phyloP scores from a whole-genome alignment of 2,113 vertebrate genomes.

The Rostratula benghalensis region DNA sequence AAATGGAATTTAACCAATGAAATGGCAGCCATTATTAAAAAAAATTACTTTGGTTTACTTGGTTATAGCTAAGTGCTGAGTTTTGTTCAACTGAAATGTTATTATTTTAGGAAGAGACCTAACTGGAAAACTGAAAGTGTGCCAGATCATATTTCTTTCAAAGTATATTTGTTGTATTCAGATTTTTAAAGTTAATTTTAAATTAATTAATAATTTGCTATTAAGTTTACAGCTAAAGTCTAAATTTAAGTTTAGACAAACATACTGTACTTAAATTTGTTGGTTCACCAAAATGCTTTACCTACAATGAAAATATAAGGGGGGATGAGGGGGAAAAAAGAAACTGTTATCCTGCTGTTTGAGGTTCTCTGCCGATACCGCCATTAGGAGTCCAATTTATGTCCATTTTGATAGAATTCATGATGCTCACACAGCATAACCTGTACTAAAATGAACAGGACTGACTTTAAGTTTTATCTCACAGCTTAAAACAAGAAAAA shows the following conservation, averaged over 20 bases:
- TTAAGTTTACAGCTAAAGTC: not conserved
- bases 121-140: not conserved
- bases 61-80: not conserved
- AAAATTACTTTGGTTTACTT: not conserved
- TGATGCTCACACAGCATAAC: not conserved
- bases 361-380: not conserved
- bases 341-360: not conserved
- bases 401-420: not conserved
- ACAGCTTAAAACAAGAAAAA: not conserved
- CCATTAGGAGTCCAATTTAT: not conserved
- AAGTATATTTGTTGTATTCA: not conserved
- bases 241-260: not conserved
- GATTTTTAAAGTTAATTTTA: not conserved
- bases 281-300: not conserved
- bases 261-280: not conserved
- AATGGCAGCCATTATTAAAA: not conserved
- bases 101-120: not conserved
- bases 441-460: not conserved
- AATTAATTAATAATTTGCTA: not conserved
- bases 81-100: not conserved
- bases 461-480: not conserved
- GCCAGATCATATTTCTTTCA: not conserved
- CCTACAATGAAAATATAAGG: not conserved
- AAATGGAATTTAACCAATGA: not conserved
- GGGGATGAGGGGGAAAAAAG: no score